Percentiles rank a stretch among this genome's conserved stretches.
phyloP scores from a whole-genome alignment of 1,140 invertebrate species.

The Wiebesia pumilae region DNA sequence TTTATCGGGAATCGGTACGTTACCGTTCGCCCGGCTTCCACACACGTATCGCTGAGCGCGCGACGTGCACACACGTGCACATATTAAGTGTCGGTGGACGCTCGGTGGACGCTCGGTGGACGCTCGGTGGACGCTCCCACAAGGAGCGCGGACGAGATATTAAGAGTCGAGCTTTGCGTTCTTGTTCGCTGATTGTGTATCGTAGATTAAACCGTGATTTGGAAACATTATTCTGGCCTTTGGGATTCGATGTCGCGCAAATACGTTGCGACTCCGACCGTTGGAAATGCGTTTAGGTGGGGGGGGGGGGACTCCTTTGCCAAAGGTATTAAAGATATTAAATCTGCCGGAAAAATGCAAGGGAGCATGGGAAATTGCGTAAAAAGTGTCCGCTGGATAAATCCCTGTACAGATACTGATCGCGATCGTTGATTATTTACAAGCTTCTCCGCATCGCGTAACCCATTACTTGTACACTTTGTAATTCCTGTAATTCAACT shows the following conservation, averaged over 20 bases:
- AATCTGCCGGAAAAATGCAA: not conserved
- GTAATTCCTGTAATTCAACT: too few species aligned
- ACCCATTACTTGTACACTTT: too few species aligned
- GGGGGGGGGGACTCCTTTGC: too few species aligned
- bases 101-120: not conserved
- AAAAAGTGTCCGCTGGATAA: too few species aligned
- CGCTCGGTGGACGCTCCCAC: not conserved
- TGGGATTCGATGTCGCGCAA: not conserved
- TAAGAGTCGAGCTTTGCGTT: constrained; percentile 5
- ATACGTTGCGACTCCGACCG: not conserved
- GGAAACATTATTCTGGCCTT: not conserved
- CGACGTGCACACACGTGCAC: not conserved
- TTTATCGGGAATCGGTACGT: constrained; percentile 42
- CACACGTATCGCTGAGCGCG: not conserved
- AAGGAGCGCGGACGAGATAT: constrained; percentile 1
- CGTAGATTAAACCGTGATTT: not conserved
- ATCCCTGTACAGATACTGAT: not conserved
- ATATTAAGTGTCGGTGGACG: too few species aligned
- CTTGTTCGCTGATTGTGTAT: not conserved
- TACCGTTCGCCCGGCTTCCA: constrained; percentile 32
- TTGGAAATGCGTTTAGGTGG: not conserved
- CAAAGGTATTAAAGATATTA: too few species aligned
- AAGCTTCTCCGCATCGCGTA: not conserved
- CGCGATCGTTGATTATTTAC: not conserved
- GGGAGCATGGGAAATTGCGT: too few species aligned